Conservation (phyloP, 2,888 invertebrate genomes). For the Dicyrtomina minuta region DNA sequence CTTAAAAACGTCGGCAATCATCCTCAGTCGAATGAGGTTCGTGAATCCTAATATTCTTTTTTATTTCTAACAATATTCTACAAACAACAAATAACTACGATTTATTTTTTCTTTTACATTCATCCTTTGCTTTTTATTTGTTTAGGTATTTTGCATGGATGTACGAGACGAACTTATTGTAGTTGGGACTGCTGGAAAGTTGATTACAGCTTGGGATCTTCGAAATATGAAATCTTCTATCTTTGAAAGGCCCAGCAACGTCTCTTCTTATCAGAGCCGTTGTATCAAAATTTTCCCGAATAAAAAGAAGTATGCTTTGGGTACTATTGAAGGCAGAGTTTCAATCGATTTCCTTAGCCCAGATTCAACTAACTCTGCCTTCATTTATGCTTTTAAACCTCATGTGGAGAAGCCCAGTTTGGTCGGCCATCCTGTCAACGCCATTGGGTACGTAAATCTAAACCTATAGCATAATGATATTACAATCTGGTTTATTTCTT, state of each 20-base stretch:
- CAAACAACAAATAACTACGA: not conserved
- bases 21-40: slow-evolving; percentile 74
- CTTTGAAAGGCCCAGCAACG: slow-evolving; percentile 88
- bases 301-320: slow-evolving; percentile 91
- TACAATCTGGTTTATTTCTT: slow-evolving; percentile 6
- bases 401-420: slow-evolving; percentile 90
- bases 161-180: slow-evolving; percentile 92
- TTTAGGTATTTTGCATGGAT: slow-evolving; percentile 85
- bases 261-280: slow-evolving; percentile 90
- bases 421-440: slow-evolving; percentile 94
- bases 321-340: slow-evolving; percentile 95
- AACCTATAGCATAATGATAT: not conserved
- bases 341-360: slow-evolving; percentile 97
- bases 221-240: slow-evolving; percentile 90
- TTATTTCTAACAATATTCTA: not conserved
- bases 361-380: not conserved
- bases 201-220: slow-evolving; percentile 94
- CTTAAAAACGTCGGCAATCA: slow-evolving; percentile 76
- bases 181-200: slow-evolving; percentile 90
- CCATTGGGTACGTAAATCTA: slow-evolving; percentile 65
- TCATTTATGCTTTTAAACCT: slow-evolving; percentile 92
- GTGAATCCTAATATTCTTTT: too few relatives aligned
- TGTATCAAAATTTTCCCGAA: slow-evolving; percentile 84
- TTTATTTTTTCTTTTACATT: not conserved
- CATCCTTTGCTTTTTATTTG: slow-evolving; percentile 38